Base-by-base conservation (phyloP, 1,140 invertebrate species). In the Helicorthomorpha holstii region DNA sequence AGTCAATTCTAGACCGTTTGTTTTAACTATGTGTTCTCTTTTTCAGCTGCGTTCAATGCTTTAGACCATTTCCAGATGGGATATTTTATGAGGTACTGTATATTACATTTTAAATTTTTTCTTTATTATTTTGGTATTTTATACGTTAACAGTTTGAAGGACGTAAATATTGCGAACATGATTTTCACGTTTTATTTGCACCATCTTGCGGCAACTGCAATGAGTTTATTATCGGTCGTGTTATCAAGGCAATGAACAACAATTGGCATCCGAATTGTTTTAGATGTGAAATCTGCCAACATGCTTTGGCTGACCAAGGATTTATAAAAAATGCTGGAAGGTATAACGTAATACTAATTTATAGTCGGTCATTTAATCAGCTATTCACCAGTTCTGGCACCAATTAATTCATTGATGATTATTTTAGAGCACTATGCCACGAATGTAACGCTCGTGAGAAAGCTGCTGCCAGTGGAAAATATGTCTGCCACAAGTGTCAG, bases 181-280 rank as follows among this genome's bases (percentile, higher is more conserved):
- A 99, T 67, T 99, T 99, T 63, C 93, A 98, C 69, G 90, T 97
- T 10, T 71, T 98, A 0, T 98, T 96, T 72, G 92, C 93, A 1
- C 96, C 96, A 1, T 98, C 92, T 63, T 99, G 96, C 72, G 88
- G 83, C 59, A 90, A 91, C 73, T 99, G 96, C 66, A 85, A 85
- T 43, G 85, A 95, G 66, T 96, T 96, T 67, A 88, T 98, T 21
- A 91, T 96, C 67, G 93, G 92, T 0, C 77, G 95, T 52, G 96
- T 99, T 0, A 99, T 99, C 57, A 98, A 98, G 67, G 96, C 96
- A 1, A 96, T 99, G 90, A 95, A 96, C 63, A 80, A 85, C 2
- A 96, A 86, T 65, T 99, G 95, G 95, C 96, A 99, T 72, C 92
- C 94, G 1, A 76, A 81, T 50, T 99, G 96, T 68, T 99, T 99